phyloP scores from a whole-genome alignment of 2,888 invertebrate genomes.

The Parnassius glacialis region DNA sequence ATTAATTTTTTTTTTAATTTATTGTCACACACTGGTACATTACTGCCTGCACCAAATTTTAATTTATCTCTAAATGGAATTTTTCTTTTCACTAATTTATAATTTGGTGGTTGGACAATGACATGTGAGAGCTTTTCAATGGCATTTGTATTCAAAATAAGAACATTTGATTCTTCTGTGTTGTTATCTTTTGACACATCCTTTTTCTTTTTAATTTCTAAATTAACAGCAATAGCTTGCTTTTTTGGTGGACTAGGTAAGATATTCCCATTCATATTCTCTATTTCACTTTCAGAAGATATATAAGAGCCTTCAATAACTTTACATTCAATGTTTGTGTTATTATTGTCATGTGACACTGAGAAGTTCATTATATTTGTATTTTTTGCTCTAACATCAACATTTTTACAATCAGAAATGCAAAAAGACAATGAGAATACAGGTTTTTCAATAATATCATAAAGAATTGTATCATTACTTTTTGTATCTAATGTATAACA shows the following conservation, averaged over 20 bases:
- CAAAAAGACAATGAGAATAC: conserved; percentile 52
- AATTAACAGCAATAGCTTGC: conserved; percentile 54
- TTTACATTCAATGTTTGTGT: conserved; percentile 54
- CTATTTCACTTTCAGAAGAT: conserved; percentile 44
- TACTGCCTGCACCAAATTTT: conserved; percentile 42
- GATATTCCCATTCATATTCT: conserved; percentile 45
- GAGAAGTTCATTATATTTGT: conserved; percentile 50
- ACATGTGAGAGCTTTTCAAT: conserved; percentile 69
- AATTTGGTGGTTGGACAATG: conserved; percentile 75
- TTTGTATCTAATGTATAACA: conserved; percentile 12
- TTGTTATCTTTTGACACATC: conserved; percentile 28
- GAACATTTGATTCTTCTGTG: conserved; percentile 64
- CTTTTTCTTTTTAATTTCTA: conserved; percentile 50
- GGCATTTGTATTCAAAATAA: conserved; percentile 74
- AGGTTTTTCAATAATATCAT: conserved; percentile 40
- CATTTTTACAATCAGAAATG: conserved; percentile 46
- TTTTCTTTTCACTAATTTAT: conserved; percentile 67
- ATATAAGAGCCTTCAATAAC: conserved; percentile 47
- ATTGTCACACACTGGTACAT: conserved; percentile 33
- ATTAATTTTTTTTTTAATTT: conserved; percentile 58
- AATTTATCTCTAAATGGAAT: conserved; percentile 51
- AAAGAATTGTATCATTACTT: conserved; percentile 41
- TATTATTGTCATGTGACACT: conserved; percentile 42
- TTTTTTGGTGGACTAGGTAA: conserved; percentile 44
- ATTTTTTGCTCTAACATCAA: conserved; percentile 54